Base-by-base conservation (phyloP, 2,888 invertebrate species). In the Hedya salicella region DNA sequence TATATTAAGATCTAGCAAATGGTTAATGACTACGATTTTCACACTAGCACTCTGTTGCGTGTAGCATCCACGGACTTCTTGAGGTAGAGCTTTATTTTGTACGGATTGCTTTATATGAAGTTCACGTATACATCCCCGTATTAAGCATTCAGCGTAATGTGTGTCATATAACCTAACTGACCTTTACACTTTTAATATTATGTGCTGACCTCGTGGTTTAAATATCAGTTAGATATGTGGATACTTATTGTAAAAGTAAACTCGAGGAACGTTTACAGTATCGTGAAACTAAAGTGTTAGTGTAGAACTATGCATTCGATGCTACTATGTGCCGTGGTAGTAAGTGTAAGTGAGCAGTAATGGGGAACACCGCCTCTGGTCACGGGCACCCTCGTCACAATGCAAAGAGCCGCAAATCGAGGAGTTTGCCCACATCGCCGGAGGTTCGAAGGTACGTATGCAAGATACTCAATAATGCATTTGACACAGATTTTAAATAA, bases 391-490 rank as follows among this genome's bases (percentile, higher is more conserved):
- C 85, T 52, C 84, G 87, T 63, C 88, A 89, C 69, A 81, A 89
- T 79, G 83, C 88, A 75, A 91, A 92, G 75, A 92, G 82, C 80
- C 89, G 94, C 75, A 95, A 95, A 80, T 94, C 94, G 53, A 91
- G 96, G 81, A 96, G 96, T 86, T 91, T 96, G 81, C 96, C 96
- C 68, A 96, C 96, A 72, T 96, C 96, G 63, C 96, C 95, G 76
- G 95, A 95, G 93, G 94, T 95, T 69, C 91, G 95, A 87, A 95
- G 95, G 95, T 95, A 94, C 69, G 81, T 74, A 71, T 6, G 11
- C 3, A 30, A 13, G 17, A 16, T 25, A 30, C 4, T 30, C 19
- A 4, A 16, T 46, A 16, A 19, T 46, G 1, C 3, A 36, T 36
- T 11, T 11, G 36, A 36, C 36, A 25, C 25, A 25, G 6, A 25